Evolutionary conservation across 2,888 invertebrate genomes (phyloP).

Genomic region (Heteropelma amictum): DNA sequence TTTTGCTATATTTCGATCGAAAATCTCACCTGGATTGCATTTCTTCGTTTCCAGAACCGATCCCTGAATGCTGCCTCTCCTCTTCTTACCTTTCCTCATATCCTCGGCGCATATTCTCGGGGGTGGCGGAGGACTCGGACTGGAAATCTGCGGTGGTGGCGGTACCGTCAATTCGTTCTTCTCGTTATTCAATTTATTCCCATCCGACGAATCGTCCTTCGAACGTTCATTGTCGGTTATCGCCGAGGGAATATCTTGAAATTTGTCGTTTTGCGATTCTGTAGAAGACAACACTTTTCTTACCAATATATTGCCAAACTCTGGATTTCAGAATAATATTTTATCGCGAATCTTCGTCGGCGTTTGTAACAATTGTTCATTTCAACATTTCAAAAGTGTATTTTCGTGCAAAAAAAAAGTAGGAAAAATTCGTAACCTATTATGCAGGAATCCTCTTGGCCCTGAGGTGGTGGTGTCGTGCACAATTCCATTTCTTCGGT

Average conservation of each 20-base stretch:
- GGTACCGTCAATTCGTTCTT: constrained; percentile 57
- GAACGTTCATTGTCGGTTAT: constrained; percentile 10
- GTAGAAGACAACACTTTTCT: too few species aligned
- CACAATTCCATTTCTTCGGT: constrained; percentile 82
- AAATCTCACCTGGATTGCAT: constrained; percentile 53
- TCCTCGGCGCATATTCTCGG: constrained; percentile 74
- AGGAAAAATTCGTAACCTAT: constrained; percentile 60
- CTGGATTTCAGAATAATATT: too few species aligned
- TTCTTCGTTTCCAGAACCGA: constrained; percentile 57
- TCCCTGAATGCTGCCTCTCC: constrained; percentile 58
- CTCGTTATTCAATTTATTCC: constrained; percentile 11
- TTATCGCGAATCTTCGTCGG: too few species aligned
- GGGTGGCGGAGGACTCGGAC: constrained; percentile 75
- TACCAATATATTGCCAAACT: too few species aligned
- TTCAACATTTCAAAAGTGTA: too few species aligned
- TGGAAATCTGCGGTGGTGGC: constrained; percentile 71
- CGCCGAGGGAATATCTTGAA: constrained; percentile 18
- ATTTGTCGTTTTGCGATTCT: constrained; percentile 44
- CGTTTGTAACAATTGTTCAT: too few species aligned
- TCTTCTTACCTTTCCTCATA: constrained; percentile 65
- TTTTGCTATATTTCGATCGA: not conserved
- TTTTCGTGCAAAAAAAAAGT: too few species aligned
- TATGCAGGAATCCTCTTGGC: constrained; percentile 68
- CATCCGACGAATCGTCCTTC: constrained; percentile 11
- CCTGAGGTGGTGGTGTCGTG: constrained; percentile 80